Conservation (phyloP, 37 sponge, comb jelly and placozoan genomes). For the Dysidea cf. avara region DNA sequence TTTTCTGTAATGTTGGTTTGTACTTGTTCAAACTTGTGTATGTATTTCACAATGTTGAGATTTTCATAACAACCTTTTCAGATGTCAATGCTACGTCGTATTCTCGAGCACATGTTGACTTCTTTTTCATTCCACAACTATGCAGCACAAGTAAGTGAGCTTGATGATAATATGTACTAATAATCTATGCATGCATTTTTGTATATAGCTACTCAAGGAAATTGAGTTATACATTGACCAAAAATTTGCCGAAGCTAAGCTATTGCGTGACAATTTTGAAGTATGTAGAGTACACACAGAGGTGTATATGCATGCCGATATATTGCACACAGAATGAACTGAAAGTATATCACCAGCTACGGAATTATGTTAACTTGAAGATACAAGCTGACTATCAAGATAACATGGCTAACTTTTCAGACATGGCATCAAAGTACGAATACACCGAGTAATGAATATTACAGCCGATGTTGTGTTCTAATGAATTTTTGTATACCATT, state of each 20-base stretch:
- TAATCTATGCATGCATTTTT: neutral
- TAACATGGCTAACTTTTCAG: too few species aligned
- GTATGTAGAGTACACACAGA: too few species aligned
- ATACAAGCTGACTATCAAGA: too few species aligned
- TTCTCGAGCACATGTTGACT: slow-evolving; percentile 68
- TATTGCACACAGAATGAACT: too few species aligned
- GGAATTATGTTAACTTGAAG: too few species aligned
- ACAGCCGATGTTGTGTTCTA: too few species aligned
- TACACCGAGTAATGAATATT: too few species aligned
- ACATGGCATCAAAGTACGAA: too few species aligned
- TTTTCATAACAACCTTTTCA: neutral
- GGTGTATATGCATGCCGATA: too few species aligned
- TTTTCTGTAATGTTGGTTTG: too few species aligned
- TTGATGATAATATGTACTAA: neutral
- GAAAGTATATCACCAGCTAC: too few species aligned
- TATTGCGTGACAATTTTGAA: slow-evolving; percentile 10
- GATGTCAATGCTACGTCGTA: slow-evolving; percentile 37
- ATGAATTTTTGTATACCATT: too few species aligned
- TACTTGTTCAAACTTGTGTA: neutral
- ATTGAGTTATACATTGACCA: slow-evolving; percentile 30
- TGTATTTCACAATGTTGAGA: slow-evolving; percentile 6
- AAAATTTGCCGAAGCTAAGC: slow-evolving; percentile 42
- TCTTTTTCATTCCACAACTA: slow-evolving; percentile 61
- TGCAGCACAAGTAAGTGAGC: slow-evolving; percentile 29
- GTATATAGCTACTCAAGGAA: slow-evolving; percentile 28